Evolutionary conservation across 2,888 invertebrate species (phyloP).

Genomic region (Scelioninae gen. 2): DNA sequence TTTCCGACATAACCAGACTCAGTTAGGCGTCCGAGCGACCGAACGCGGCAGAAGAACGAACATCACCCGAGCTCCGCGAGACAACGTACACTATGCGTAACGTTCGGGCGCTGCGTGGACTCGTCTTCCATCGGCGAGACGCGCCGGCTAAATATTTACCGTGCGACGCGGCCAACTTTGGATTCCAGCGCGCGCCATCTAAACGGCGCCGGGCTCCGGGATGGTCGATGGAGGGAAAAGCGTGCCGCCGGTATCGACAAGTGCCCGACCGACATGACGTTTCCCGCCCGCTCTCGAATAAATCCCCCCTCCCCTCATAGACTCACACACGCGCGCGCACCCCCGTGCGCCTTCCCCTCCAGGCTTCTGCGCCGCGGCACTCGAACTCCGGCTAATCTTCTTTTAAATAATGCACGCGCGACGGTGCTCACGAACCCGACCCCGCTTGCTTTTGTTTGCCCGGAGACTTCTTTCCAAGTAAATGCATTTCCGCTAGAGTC

Average conservation of each 20-base stretch:
- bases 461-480: too few species aligned
- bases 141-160: slow-evolving; percentile 32
- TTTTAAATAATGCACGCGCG: slow-evolving; percentile 3
- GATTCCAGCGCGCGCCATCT: slow-evolving; percentile 26
- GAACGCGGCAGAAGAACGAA: too few species aligned
- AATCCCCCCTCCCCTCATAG: too few species aligned
- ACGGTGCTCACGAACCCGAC: slow-evolving; percentile 4
- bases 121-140: slow-evolving; percentile 23
- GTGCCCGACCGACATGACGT: neutral
- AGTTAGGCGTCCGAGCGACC: too few species aligned
- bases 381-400: neutral
- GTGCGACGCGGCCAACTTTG: slow-evolving; percentile 30
- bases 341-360: neutral
- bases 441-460: slow-evolving; percentile 5
- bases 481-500: too few species aligned
- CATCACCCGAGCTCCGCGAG: too few species aligned
- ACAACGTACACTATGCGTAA: too few species aligned
- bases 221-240: slow-evolving; percentile 21
- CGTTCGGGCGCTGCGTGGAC: slow-evolving; percentile 3
- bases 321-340: too few species aligned
- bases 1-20: too few species aligned
- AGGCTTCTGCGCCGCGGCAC: too few species aligned
- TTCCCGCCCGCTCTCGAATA: too few species aligned
- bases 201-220: slow-evolving; percentile 11
- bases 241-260: slow-evolving; percentile 28